These are phyloP conservation scores for Antedon mediterranea DNA, from an alignment of 53 echinoderm and acorn worm genomes.

Conservation along the genomic window DNA sequence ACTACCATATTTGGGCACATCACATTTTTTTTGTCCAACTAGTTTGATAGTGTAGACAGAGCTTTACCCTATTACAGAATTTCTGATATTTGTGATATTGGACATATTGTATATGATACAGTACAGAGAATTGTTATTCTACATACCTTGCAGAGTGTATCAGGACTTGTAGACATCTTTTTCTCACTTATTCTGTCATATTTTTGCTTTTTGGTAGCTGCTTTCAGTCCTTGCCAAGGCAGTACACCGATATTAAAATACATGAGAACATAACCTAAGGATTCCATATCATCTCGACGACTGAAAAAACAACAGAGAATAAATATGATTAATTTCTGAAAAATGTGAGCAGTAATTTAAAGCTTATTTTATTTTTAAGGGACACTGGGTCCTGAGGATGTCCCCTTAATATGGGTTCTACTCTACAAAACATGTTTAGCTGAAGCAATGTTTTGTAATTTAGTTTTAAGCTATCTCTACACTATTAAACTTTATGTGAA, in stretches of 20 bases:
- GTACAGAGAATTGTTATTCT: not conserved
- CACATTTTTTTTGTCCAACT: too few species aligned
- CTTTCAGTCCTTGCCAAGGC: constrained; percentile 92
- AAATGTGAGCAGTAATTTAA: too few species aligned
- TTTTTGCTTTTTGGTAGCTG: constrained; percentile 91
- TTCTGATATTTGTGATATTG: not conserved
- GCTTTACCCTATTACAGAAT: too few species aligned
- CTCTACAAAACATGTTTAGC: too few species aligned
- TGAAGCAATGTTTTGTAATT: too few species aligned
- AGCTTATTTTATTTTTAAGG: too few species aligned
- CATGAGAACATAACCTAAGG: constrained; percentile 95
- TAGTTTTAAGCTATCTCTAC: too few species aligned
- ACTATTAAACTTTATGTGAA: too few species aligned
- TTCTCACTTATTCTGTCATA: constrained; percentile 98
- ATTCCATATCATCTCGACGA: constrained; percentile 97
- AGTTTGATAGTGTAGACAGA: too few species aligned
- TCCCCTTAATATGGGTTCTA: too few species aligned
- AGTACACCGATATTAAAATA: constrained; percentile 67
- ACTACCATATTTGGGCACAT: too few species aligned
- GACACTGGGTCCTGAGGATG: too few species aligned
- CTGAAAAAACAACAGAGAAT: constrained; percentile 19
- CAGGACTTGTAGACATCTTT: constrained; percentile 95
- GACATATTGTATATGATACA: not conserved
- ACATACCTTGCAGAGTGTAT: constrained; percentile 87
- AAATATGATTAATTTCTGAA: not conserved